phyloP scores from a whole-genome alignment of 1,140 invertebrate genomes.

The Megathymus violae region DNA sequence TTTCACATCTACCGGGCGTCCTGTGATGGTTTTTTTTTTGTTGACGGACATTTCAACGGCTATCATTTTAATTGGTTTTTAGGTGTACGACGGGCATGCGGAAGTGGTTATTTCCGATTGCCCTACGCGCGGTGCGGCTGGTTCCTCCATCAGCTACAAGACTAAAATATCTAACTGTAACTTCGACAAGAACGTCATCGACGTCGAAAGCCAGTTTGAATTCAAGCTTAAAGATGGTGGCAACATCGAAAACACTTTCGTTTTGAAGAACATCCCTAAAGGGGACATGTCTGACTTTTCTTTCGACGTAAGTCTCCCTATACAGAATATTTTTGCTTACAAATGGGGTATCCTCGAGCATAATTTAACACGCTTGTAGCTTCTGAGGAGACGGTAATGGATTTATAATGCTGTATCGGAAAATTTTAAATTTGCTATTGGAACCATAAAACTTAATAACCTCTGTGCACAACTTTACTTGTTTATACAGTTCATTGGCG shows the following conservation, averaged over 20 bases:
- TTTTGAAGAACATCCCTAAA: constrained; percentile 63
- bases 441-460: too few species aligned
- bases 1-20: too few species aligned
- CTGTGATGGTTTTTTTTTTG: too few species aligned
- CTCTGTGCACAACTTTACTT: too few species aligned
- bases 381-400: too few species aligned
- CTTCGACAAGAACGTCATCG: constrained; percentile 67
- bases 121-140: constrained; percentile 81
- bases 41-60: too few species aligned
- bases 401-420: too few species aligned
- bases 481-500: too few species aligned
- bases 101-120: constrained; percentile 80
- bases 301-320: constrained; percentile 60
- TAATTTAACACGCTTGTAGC: too few species aligned
- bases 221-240: constrained; percentile 70
- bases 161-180: constrained; percentile 59
- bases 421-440: too few species aligned
- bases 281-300: constrained; percentile 65
- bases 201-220: constrained; percentile 73
- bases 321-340: too few species aligned
- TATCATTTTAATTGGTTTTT: constrained; percentile 22
- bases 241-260: constrained; percentile 68
- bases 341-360: too few species aligned
- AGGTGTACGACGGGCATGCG: constrained; percentile 69
- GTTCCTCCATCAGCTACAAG: constrained; percentile 66